These are phyloP conservation scores for Silurus lanzhouensis DNA, from an alignment of 2,797 vertebrate species.

Conservation along the genomic window DNA sequence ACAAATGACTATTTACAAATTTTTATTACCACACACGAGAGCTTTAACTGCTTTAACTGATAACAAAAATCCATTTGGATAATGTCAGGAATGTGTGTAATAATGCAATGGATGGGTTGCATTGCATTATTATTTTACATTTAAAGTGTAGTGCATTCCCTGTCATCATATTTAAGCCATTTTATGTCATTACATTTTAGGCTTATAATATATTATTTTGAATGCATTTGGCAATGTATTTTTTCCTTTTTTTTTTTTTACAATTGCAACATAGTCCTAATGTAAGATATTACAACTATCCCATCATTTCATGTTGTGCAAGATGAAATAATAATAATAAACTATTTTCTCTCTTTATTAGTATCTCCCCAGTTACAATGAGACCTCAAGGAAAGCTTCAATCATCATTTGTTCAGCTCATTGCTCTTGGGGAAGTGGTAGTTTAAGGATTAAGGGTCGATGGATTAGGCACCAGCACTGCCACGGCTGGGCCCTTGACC, in stretches of 20 bases:
- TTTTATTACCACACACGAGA: no score
- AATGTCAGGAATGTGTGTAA: no score
- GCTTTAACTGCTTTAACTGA: neutral
- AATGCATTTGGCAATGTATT: neutral
- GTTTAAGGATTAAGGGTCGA: no score
- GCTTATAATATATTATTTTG: neutral
- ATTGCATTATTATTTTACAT: neutral
- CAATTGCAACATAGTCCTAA: neutral
- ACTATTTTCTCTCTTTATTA: neutral
- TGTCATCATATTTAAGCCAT: neutral
- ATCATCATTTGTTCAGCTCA: neutral
- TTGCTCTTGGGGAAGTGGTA: no score
- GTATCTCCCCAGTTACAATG: neutral
- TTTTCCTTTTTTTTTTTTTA: neutral
- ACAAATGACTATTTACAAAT: neutral
- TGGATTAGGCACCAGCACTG: no score
- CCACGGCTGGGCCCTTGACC: no score
- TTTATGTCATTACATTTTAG: neutral
- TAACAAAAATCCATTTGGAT: neutral
- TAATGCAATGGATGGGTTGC: neutral
- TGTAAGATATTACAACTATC: neutral
- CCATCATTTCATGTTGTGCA: neutral
- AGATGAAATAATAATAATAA: neutral
- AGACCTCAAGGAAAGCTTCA: neutral
- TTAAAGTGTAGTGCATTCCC: neutral